Evolutionary conservation across 2,797 vertebrate species (phyloP).

Genomic region (Scyliorhinus canicula): DNA sequence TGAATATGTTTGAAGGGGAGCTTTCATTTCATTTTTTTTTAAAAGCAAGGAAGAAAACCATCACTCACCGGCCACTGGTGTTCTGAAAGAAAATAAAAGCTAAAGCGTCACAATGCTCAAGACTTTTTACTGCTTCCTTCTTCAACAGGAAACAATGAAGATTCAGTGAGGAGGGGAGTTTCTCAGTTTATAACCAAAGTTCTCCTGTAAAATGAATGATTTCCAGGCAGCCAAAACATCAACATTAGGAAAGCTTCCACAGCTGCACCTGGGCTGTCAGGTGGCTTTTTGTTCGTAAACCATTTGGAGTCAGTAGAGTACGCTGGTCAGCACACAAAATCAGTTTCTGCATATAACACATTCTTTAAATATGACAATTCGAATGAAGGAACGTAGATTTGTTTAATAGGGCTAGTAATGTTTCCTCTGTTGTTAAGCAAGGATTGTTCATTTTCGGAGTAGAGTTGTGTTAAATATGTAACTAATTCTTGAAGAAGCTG

Average conservation of each 20-base stretch:
- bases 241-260: not conserved
- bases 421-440: not conserved
- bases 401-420: not conserved
- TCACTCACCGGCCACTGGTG: conserved; percentile 27
- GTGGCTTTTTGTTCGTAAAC: not conserved
- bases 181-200: conserved; percentile 5
- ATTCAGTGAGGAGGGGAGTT: not conserved
- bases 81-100: not conserved
- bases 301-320: not conserved
- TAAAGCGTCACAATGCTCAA: not conserved
- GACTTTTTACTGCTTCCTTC: not conserved
- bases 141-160: not conserved
- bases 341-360: not conserved
- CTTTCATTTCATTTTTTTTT: not conserved
- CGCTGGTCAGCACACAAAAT: no score
- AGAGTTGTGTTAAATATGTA: not conserved
- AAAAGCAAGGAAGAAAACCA: conserved; percentile 32
- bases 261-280: not conserved
- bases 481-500: conserved; percentile 8
- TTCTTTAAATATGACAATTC: conserved; percentile 26
- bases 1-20: conserved; percentile 21
- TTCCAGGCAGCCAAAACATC: not conserved
- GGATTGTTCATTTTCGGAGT: not conserved
- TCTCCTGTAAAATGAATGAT: conserved; percentile 9
- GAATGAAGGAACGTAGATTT: not conserved